Percentiles rank a stretch among this genome's conserved stretches.
Conservation (phyloP, 2,888 invertebrate genomes). For the Folsomia candida region DNA sequence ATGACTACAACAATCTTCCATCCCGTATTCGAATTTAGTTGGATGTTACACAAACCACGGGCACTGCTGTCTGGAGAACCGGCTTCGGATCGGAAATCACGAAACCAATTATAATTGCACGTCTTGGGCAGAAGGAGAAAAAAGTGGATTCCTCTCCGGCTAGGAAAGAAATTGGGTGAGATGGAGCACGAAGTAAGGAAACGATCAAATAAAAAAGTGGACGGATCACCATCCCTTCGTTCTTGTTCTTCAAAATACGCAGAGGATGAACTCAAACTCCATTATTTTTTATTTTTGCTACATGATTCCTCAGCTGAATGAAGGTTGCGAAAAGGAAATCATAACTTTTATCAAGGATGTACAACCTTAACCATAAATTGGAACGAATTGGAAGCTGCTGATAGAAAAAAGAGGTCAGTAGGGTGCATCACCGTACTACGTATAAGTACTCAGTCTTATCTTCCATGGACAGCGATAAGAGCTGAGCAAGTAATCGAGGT, state of each 20-base stretch:
- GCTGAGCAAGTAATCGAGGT: too few species aligned
- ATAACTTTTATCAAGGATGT: neutral
- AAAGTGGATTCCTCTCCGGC: neutral
- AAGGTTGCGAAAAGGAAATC: neutral
- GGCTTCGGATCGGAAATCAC: neutral
- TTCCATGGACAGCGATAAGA: too few species aligned
- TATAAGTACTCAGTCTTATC: too few species aligned
- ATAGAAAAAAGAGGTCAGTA: too few species aligned
- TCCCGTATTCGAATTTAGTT: too few species aligned
- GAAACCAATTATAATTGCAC: constrained; percentile 7
- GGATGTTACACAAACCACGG: too few species aligned
- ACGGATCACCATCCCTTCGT: neutral
- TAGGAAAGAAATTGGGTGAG: neutral
- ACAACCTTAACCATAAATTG: too few species aligned
- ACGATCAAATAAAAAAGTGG: neutral
- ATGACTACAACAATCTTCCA: too few species aligned
- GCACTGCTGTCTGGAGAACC: too few species aligned
- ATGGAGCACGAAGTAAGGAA: neutral
- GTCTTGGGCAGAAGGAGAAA: neutral
- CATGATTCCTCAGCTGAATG: neutral
- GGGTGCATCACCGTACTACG: too few species aligned
- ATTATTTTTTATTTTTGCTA: neutral
- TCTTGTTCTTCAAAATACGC: neutral
- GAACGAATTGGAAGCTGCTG: too few species aligned
- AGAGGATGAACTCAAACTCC: neutral